Evolutionary conservation across 2,113 vertebrate genomes (phyloP).

Genomic region (Chelonoidis abingdonii): DNA sequence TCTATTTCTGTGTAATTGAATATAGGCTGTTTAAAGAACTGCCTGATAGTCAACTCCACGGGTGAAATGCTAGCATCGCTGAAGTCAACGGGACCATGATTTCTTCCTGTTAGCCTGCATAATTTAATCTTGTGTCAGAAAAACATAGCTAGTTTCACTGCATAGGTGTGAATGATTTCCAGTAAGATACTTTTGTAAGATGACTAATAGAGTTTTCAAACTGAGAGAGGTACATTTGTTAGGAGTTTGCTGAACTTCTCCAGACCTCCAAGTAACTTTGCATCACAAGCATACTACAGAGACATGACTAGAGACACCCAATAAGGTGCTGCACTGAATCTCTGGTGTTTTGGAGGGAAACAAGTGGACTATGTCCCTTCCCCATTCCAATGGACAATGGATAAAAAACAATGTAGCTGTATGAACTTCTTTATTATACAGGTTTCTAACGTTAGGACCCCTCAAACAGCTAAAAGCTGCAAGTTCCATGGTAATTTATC

Average conservation of each 20-base stretch:
- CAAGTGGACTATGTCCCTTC: neutral
- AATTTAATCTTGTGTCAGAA: neutral
- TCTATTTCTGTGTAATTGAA: neutral
- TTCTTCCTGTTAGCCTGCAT: slow-evolving; percentile 1
- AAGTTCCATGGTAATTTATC: slow-evolving; percentile 40
- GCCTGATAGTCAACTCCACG: neutral
- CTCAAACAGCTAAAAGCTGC: neutral
- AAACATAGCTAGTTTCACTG: neutral
- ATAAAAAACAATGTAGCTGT: neutral
- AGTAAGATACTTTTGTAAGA: neutral
- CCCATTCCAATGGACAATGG: neutral
- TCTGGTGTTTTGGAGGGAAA: rapidly evolving
- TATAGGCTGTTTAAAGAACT: neutral
- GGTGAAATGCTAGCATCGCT: neutral
- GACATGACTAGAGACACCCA: neutral
- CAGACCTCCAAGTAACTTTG: neutral
- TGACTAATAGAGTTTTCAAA: neutral
- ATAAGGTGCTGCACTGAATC: rapidly evolving
- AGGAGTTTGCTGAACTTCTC: neutral
- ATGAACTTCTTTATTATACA: neutral
- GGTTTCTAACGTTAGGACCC: neutral
- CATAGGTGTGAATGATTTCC: neutral
- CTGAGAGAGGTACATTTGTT: neutral
- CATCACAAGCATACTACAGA: rapidly evolving
- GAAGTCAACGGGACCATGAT: neutral